A percentile compares a stretch with the other conserved stretches of the same genome.
Conservation (phyloP, 2,888 invertebrate species). For the Spodoptera littoralis region DNA sequence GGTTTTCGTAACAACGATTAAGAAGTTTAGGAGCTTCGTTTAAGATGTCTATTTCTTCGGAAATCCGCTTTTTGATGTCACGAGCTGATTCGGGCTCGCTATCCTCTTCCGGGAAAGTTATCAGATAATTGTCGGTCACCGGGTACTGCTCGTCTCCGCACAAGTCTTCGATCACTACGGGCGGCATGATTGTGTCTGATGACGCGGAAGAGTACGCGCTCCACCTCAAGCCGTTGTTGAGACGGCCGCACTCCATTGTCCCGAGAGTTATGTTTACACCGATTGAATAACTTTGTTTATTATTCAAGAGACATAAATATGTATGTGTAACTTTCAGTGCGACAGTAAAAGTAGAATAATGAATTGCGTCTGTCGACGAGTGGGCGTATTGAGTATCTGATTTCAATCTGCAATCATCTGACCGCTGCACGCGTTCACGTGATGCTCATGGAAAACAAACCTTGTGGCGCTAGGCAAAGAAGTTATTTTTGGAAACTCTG, state of each 20-base stretch:
- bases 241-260: conserved; percentile 80
- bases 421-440: conserved; percentile 52
- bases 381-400: conserved; percentile 79
- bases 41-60: conserved; percentile 55
- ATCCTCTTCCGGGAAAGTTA: conserved; percentile 79
- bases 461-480: conserved; percentile 20
- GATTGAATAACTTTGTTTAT: conserved; percentile 64
- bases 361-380: conserved; percentile 64
- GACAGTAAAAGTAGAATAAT: conserved; percentile 64
- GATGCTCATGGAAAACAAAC: conserved; percentile 32
- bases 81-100: conserved; percentile 66
- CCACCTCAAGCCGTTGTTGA: conserved; percentile 74
- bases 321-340: conserved; percentile 53
- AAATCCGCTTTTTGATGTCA: conserved; percentile 62
- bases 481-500: conserved; percentile 38
- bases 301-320: conserved; percentile 58
- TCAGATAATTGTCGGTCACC: conserved; percentile 73
- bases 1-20: conserved; percentile 78
- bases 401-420: conserved; percentile 75
- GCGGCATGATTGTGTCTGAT: conserved; percentile 61
- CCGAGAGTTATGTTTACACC: conserved; percentile 51
- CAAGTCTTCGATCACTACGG: conserved; percentile 67
- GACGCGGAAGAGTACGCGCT: conserved; percentile 68
- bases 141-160: conserved; percentile 64
- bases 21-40: conserved; percentile 66